Evolutionary conservation across 2,113 vertebrate species (phyloP).

Genomic region (Pedionomus torquatus): DNA sequence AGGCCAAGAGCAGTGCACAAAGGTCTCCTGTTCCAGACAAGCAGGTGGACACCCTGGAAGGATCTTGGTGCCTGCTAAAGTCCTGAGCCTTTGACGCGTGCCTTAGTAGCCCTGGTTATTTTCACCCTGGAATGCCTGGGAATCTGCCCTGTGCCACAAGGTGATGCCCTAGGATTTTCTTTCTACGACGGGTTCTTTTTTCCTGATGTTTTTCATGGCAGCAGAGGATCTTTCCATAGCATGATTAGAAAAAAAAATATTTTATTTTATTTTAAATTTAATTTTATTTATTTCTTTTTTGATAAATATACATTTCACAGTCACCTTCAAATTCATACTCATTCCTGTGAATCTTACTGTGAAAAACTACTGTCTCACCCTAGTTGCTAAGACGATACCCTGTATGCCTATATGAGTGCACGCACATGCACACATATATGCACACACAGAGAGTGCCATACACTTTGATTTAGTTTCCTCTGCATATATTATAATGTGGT

Average conservation of each 20-base stretch:
- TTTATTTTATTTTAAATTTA: neutral
- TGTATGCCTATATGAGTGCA: fast-evolving
- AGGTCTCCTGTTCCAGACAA: neutral
- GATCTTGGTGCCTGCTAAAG: neutral
- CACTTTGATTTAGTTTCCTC: neutral
- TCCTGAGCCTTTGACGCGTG: neutral
- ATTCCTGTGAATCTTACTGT: neutral
- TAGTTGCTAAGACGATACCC: neutral
- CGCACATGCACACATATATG: neutral
- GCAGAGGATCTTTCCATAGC: neutral
- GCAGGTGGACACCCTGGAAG: fast-evolving
- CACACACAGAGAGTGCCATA: neutral
- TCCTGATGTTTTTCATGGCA: neutral
- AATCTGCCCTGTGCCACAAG: neutral
- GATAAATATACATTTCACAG: neutral
- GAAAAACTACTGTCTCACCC: neutral
- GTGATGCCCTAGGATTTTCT: neutral
- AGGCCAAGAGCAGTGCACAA: neutral
- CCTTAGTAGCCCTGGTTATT: neutral
- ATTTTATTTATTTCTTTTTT: neutral
- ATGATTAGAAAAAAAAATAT: neutral
- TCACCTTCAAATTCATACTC: neutral
- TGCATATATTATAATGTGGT: neutral
- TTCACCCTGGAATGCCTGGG: neutral
- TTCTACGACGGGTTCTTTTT: neutral